These are phyloP conservation scores for Cisticola juncidis DNA, from an alignment of 2,113 vertebrate genomes.

Conservation along the genomic window DNA sequence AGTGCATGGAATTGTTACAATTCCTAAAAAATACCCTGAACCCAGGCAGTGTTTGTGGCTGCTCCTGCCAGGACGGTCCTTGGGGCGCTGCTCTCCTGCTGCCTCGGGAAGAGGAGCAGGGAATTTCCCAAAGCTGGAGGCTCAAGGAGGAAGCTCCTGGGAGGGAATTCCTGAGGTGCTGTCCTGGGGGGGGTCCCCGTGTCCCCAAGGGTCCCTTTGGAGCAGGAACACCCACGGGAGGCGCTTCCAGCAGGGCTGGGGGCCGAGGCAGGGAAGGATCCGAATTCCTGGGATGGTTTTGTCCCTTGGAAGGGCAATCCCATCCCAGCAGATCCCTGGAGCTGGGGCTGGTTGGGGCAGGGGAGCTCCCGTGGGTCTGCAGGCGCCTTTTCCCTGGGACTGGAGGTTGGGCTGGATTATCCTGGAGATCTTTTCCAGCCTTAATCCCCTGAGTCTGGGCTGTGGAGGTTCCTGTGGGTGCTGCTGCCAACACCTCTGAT, in stretches of 20 bases:
- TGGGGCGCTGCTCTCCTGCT: background rate
- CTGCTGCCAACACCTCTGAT: background rate
- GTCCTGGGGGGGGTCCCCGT: background rate
- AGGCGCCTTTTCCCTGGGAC: background rate
- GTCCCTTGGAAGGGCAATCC: background rate
- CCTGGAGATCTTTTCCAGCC: background rate
- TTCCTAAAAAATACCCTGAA: background rate
- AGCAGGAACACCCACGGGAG: background rate
- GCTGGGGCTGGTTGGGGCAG: background rate
- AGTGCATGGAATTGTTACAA: background rate
- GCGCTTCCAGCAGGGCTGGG: background rate
- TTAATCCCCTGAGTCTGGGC: background rate
- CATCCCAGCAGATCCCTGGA: background rate
- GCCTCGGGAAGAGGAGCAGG: background rate
- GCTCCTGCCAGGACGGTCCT: background rate
- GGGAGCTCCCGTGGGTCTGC: accelerated
- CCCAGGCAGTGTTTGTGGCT: background rate
- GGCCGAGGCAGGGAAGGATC: background rate
- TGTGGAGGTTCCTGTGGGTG: background rate
- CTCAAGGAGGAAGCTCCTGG: background rate
- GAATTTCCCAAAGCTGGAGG: background rate
- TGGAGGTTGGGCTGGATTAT: background rate
- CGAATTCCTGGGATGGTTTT: background rate
- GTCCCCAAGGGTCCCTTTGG: background rate
- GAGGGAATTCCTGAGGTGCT: background rate